Percentiles rank a stretch among this genome's conserved stretches.
These are phyloP conservation scores for Patella pellucida DNA, from an alignment of 2,888 invertebrate species.

Conservation along the genomic window DNA sequence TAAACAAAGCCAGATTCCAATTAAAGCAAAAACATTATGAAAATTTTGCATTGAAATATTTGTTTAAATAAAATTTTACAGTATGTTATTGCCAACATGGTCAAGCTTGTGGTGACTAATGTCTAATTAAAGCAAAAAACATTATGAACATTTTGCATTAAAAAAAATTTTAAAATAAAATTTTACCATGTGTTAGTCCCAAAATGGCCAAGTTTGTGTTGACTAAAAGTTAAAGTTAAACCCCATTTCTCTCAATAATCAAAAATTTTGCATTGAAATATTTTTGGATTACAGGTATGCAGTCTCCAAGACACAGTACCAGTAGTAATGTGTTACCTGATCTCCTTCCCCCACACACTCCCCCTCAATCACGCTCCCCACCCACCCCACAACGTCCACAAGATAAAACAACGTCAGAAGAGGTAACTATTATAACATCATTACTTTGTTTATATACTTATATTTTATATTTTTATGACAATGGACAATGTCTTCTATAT, in stretches of 20 bases:
- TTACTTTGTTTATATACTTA: too few species aligned
- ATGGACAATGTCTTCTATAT: too few species aligned
- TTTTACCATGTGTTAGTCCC: too few species aligned
- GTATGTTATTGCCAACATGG: too few species aligned
- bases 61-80: too few species aligned
- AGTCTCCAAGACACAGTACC: constrained; percentile 56
- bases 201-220: too few species aligned
- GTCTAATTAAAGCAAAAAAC: background rate
- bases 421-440: constrained; percentile 78
- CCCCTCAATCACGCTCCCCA: constrained; percentile 63
- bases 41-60: too few species aligned
- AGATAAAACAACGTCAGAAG: constrained; percentile 94
- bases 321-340: constrained; percentile 92
- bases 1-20: too few species aligned
- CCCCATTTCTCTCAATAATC: too few species aligned
- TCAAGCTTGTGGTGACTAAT: background rate
- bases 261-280: background rate
- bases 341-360: constrained; percentile 82
- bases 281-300: constrained; percentile 41
- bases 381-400: constrained; percentile 85
- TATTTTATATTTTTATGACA: too few species aligned
- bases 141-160: background rate
- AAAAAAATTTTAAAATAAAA: background rate
- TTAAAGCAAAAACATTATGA: too few species aligned
- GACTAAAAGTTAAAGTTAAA: too few species aligned